Evolutionary conservation across 2,888 invertebrate genomes (phyloP).

Genomic region (Aphodius sticticus): DNA sequence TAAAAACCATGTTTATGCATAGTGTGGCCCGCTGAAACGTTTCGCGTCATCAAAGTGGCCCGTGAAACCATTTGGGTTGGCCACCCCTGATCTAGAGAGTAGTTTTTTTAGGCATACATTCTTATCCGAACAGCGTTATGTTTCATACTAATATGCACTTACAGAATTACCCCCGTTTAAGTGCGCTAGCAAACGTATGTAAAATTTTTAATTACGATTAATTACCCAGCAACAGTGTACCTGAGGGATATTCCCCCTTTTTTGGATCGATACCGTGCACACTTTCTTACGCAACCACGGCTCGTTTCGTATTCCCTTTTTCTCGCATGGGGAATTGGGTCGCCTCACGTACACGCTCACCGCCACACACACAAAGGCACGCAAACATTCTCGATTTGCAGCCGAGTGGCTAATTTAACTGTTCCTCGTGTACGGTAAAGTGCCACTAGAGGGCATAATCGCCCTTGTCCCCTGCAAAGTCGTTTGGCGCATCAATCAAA

Average conservation of each 20-base stretch:
- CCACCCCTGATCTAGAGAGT: no score
- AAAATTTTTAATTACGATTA: not conserved
- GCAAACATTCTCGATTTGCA: not conserved
- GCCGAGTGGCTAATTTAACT: conserved; percentile 20
- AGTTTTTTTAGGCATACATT: no score
- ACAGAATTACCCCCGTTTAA: not conserved
- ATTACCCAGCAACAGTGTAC: not conserved
- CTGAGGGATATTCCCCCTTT: not conserved
- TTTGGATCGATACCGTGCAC: not conserved
- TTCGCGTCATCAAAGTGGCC: no score
- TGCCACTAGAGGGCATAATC: conserved; percentile 9
- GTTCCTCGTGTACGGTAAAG: conserved; percentile 20
- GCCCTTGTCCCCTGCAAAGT: not conserved
- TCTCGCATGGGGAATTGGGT: not conserved
- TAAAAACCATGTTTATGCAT: no score
- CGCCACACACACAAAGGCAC: not conserved
- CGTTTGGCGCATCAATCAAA: conserved; percentile 4
- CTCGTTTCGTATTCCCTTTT: not conserved
- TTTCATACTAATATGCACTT: not conserved
- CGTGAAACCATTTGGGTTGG: no score
- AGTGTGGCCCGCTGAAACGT: no score
- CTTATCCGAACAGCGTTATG: not conserved
- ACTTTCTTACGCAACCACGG: not conserved
- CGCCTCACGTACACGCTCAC: not conserved
- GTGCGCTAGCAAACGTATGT: not conserved